A percentile compares a stretch with the other conserved stretches of the same genome.
Evolutionary conservation across 2,797 vertebrate genomes (phyloP).

Genomic region (Phaenicophaeus curvirostris): DNA sequence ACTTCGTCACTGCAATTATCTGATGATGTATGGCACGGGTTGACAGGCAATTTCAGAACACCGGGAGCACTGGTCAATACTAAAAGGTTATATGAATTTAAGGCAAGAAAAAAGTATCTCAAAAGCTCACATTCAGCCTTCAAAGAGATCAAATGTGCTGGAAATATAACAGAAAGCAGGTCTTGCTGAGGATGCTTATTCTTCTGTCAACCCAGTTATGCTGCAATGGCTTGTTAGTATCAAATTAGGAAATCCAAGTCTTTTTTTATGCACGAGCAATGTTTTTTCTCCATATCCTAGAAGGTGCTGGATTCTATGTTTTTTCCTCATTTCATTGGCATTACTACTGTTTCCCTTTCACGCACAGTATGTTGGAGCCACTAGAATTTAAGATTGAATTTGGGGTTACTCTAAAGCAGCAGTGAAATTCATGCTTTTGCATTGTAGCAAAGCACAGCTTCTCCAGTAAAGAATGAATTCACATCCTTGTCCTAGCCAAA

Average conservation of each 20-base stretch:
- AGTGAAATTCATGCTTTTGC: not conserved
- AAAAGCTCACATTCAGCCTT: not conserved
- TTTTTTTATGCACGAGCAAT: not conserved
- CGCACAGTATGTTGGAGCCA: not conserved
- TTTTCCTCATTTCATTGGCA: not conserved
- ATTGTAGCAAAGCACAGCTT: not conserved
- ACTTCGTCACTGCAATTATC: not conserved
- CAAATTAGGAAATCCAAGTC: constrained; percentile 6
- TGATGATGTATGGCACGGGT: not conserved
- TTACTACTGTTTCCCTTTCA: not conserved
- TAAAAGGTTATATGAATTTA: constrained; percentile 4
- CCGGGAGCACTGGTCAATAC: not conserved
- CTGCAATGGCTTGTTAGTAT: not conserved
- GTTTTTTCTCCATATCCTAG: not conserved
- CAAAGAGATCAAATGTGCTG: not conserved
- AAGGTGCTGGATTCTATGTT: not conserved
- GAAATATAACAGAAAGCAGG: constrained; percentile 1
- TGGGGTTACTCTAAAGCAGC: not conserved
- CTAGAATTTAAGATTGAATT: not conserved
- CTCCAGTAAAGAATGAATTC: not conserved
- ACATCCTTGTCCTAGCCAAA: not conserved
- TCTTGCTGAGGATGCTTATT: constrained; percentile 23
- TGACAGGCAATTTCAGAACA: not conserved
- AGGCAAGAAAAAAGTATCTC: not conserved
- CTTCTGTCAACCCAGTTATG: not conserved